Conservation (phyloP, 2,888 invertebrate species). For the Eurois occulta region DNA sequence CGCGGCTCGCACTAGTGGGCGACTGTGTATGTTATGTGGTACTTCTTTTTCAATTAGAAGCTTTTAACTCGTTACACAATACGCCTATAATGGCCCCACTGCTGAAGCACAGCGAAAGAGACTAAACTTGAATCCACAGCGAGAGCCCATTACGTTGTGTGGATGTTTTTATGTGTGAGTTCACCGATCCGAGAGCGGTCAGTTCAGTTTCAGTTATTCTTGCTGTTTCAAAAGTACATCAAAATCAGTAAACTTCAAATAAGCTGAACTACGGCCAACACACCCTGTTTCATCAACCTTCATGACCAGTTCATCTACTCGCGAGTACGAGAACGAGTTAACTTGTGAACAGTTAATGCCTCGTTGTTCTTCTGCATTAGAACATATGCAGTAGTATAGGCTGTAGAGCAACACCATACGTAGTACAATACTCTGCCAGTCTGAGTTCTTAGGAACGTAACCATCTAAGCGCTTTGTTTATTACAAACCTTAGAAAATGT, state of each 20-base stretch:
- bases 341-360: neutral
- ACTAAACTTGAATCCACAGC: neutral
- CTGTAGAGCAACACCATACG: neutral
- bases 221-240: neutral
- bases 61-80: neutral
- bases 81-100: neutral
- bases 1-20: neutral
- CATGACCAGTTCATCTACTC: neutral
- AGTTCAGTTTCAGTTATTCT: neutral
- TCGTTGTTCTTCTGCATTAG: neutral
- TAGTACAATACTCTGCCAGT: neutral
- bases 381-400: neutral
- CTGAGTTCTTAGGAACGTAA: neutral
- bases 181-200: neutral
- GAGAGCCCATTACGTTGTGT: neutral
- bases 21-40: neutral
- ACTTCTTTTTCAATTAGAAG: slow-evolving; percentile 2
- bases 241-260: neutral
- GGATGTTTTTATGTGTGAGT: neutral
- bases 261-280: neutral
- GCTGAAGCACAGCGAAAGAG: neutral
- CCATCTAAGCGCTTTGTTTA: neutral
- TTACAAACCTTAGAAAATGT: neutral
- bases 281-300: neutral
- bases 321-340: neutral